phyloP scores from a whole-genome alignment of 2,113 vertebrate species.

The Ardeotis arabs region DNA sequence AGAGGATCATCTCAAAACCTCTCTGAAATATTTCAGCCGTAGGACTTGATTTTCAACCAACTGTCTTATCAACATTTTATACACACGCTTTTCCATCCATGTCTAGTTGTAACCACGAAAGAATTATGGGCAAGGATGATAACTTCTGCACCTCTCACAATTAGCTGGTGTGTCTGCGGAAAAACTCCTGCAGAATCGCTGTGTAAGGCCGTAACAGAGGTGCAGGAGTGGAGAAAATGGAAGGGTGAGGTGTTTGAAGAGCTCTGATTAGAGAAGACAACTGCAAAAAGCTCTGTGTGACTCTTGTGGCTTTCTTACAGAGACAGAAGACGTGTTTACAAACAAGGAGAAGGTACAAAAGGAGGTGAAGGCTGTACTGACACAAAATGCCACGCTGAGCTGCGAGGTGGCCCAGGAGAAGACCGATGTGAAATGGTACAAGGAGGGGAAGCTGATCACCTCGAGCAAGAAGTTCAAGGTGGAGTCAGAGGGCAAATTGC shows the following conservation, averaged over 20 bases:
- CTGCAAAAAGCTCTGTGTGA: not conserved
- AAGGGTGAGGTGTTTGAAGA: not conserved
- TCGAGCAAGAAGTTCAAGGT: slow-evolving; percentile 65
- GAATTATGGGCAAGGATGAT: rapidly evolving
- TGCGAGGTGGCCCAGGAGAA: slow-evolving; percentile 60
- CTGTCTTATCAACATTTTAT: not conserved
- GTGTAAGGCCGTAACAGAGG: not conserved
- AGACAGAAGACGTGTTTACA: not conserved
- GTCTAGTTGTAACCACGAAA: not conserved
- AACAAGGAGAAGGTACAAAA: slow-evolving; percentile 65
- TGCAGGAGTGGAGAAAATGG: not conserved
- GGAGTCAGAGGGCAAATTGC: not conserved
- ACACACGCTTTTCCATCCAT: not conserved
- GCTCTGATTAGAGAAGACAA: not conserved
- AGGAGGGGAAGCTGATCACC: slow-evolving; percentile 54
- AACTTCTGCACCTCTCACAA: not conserved
- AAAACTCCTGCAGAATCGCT: not conserved
- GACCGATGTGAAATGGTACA: slow-evolving; percentile 60
- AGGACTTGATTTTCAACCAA: not conserved
- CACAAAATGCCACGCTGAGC: not conserved
- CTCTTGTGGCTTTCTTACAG: not conserved
- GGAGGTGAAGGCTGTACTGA: slow-evolving; percentile 65
- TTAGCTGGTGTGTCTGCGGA: not conserved
- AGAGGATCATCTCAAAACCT: not conserved
- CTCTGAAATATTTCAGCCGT: not conserved